Evolutionary conservation across 1,140 invertebrate species (phyloP).

Genomic region (Pentalonia nigronervosa): DNA sequence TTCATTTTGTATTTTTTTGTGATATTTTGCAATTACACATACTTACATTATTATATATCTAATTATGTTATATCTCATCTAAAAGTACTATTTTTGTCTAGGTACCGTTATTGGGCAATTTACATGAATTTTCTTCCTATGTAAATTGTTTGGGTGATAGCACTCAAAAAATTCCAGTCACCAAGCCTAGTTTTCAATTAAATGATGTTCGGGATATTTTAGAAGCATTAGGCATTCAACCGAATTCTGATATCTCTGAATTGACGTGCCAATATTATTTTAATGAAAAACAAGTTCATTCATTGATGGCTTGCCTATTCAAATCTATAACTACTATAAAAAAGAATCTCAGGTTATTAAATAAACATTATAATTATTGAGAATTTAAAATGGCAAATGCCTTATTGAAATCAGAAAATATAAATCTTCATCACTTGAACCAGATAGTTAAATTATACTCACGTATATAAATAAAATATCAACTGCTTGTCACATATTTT

Average conservation of each 20-base stretch:
- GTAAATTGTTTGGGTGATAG: neutral
- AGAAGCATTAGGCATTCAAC: constrained; percentile 24
- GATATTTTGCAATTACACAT: neutral
- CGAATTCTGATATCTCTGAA: neutral
- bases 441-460: neutral
- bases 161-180: neutral
- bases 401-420: neutral
- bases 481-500: neutral
- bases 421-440: neutral
- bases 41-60: neutral
- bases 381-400: neutral
- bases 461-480: neutral
- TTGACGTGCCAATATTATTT: constrained; percentile 31
- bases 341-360: neutral
- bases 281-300: neutral
- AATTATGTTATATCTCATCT: neutral
- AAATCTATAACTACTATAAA: neutral
- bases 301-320: constrained; percentile 18
- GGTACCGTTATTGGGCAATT: constrained; percentile 1
- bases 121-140: neutral
- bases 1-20: neutral
- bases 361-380: too few species aligned
- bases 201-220: constrained; percentile 20
- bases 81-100: neutral
- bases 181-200: neutral